Percentiles rank a stretch among this genome's conserved stretches.
Conservation (phyloP, 53 echinoderm and acorn worm genomes). For the Stichopus horrens region DNA sequence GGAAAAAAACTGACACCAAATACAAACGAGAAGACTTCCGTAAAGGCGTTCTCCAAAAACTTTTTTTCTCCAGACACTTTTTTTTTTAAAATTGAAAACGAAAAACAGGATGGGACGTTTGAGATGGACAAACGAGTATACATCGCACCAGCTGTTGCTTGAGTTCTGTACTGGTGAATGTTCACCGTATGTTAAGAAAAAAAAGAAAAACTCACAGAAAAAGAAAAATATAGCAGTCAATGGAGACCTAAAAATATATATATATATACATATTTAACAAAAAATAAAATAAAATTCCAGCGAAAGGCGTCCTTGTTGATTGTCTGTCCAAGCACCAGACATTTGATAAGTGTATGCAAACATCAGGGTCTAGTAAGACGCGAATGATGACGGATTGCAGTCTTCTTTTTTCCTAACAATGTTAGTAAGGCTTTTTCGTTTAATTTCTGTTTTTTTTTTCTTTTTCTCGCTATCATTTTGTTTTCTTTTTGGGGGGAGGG, state of each 20-base stretch:
- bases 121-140: background rate
- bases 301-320: background rate
- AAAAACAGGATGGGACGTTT: background rate
- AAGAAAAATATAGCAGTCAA: too few species aligned
- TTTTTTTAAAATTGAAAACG: too few species aligned
- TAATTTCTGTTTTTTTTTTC: background rate
- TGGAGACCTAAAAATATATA: too few species aligned
- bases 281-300: too few species aligned
- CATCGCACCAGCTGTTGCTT: background rate
- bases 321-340: background rate
- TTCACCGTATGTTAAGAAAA: constrained; percentile 12
- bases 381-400: background rate
- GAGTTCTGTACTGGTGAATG: background rate
- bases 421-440: background rate
- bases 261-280: background rate
- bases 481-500: too few species aligned
- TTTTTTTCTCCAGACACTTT: too few species aligned
- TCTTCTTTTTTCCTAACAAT: background rate
- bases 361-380: constrained; percentile 7
- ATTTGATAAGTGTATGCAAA: constrained; percentile 31
- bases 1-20: too few species aligned
- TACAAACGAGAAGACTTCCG: too few species aligned
- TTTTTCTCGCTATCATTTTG: too few species aligned
- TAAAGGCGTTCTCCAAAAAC: too few species aligned
- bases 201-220: background rate